A percentile compares a stretch with the other conserved stretches of the same genome.
These are phyloP conservation scores for Caenorhabditis sulstoni DNA, from an alignment of 2,888 invertebrate genomes.

Conservation along the genomic window DNA sequence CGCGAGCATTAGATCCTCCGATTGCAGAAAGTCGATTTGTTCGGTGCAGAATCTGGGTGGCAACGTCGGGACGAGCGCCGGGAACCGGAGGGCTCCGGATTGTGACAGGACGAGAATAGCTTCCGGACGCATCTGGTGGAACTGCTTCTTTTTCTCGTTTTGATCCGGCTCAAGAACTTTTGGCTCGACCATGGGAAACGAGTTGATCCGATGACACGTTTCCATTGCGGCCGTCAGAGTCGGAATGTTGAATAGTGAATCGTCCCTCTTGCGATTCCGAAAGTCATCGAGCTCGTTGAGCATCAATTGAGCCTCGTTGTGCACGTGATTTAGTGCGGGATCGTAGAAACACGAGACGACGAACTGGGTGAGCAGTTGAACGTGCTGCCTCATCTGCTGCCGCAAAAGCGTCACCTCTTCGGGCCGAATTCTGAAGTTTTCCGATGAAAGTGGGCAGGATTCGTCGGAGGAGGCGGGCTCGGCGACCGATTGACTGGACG, in stretches of 20 bases:
- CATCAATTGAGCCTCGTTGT: conserved; percentile 50
- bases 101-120: conserved; percentile 6
- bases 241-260: conserved; percentile 21
- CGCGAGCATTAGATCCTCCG: conserved; percentile 48
- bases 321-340: background rate
- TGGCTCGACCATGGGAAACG: background rate
- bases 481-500: background rate
- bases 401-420: conserved; percentile 28
- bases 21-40: conserved; percentile 8
- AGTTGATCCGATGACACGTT: conserved; percentile 45
- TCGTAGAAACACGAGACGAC: conserved; percentile 51
- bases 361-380: conserved; percentile 52
- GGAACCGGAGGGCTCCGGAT: conserved; percentile 36
- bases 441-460: conserved; percentile 30
- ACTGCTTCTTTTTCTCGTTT: no score
- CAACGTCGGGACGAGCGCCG: conserved; percentile 32
- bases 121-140: conserved; percentile 38
- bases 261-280: conserved; percentile 6
- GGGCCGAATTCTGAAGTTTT: conserved; percentile 15
- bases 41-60: conserved; percentile 10
- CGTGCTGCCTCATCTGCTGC: conserved; percentile 53
- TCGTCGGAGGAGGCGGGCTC: background rate
- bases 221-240: conserved; percentile 35
- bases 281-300: conserved; percentile 57
- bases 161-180: no score